These are phyloP conservation scores for Busseola fusca DNA, from an alignment of 2,888 invertebrate genomes.

Conservation along the genomic window DNA sequence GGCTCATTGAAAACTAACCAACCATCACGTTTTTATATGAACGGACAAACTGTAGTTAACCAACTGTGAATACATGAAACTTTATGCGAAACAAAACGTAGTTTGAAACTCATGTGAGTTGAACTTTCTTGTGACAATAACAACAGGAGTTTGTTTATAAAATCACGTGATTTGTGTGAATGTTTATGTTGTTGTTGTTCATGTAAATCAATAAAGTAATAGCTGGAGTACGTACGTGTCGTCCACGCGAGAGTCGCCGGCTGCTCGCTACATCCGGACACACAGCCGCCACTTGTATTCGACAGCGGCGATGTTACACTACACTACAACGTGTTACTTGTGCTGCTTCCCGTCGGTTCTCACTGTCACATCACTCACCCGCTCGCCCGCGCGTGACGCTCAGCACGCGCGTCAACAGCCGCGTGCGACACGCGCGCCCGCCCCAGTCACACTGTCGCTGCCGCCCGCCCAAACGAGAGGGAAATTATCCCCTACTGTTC, in stretches of 20 bases:
- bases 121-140: slow-evolving; percentile 2
- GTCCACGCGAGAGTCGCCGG: slow-evolving; percentile 7
- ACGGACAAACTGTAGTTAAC: background rate
- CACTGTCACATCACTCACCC: slow-evolving; percentile 48
- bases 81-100: slow-evolving; percentile 20
- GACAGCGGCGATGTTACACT: background rate
- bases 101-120: background rate
- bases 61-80: slow-evolving; percentile 22
- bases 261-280: slow-evolving; percentile 15
- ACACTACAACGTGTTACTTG: background rate
- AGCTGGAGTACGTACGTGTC: slow-evolving; percentile 19
- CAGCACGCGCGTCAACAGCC: slow-evolving; percentile 41
- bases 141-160: background rate
- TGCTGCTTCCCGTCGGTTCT: background rate
- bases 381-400: slow-evolving; percentile 38
- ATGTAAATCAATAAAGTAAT: slow-evolving; percentile 28
- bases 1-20: slow-evolving; percentile 4
- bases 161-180: slow-evolving; percentile 3
- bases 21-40: background rate
- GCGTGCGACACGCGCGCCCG: slow-evolving; percentile 67
- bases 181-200: slow-evolving; percentile 29
- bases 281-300: background rate
- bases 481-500: slow-evolving; percentile 77
- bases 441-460: slow-evolving; percentile 74
- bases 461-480: slow-evolving; percentile 82